These are phyloP conservation scores for Bembecia ichneumoniformis DNA, from an alignment of 2,888 invertebrate species.

Conservation along the genomic window DNA sequence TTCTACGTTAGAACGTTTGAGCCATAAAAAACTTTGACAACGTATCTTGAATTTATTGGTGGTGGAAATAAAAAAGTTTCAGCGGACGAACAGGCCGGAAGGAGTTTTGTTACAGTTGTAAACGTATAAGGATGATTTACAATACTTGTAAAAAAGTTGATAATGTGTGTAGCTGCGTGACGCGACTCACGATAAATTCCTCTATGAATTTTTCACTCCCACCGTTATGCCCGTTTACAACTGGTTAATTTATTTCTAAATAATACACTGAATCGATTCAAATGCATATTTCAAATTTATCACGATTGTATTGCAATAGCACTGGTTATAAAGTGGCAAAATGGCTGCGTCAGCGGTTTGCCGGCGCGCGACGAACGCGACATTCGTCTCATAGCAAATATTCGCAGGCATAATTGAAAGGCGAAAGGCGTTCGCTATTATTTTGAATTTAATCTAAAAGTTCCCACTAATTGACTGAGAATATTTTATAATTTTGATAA, in stretches of 20 bases:
- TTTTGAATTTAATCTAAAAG: neutral
- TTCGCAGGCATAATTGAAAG: conserved; percentile 3
- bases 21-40: conserved; percentile 53
- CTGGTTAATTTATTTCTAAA: neutral
- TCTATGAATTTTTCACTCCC: neutral
- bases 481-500: too few relatives aligned
- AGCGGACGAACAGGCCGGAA: conserved; percentile 33
- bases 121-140: conserved; percentile 59
- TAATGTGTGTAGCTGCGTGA: conserved; percentile 5
- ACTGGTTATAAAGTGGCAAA: conserved; percentile 27
- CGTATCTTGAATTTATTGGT: conserved; percentile 52
- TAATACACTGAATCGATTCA: neutral
- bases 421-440: conserved; percentile 11
- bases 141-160: conserved; percentile 45
- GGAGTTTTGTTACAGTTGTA: conserved; percentile 53
- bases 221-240: too few relatives aligned
- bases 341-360: conserved; percentile 57
- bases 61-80: conserved; percentile 44
- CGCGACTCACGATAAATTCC: neutral
- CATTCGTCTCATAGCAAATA: conserved; percentile 5
- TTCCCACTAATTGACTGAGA: neutral
- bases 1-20: conserved; percentile 32
- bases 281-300: neutral
- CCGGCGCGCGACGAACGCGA: conserved; percentile 40
- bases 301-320: conserved; percentile 17